Conservation (phyloP, 92 coral and sea anemone genomes). For the Epizoanthus ramosus region DNA sequence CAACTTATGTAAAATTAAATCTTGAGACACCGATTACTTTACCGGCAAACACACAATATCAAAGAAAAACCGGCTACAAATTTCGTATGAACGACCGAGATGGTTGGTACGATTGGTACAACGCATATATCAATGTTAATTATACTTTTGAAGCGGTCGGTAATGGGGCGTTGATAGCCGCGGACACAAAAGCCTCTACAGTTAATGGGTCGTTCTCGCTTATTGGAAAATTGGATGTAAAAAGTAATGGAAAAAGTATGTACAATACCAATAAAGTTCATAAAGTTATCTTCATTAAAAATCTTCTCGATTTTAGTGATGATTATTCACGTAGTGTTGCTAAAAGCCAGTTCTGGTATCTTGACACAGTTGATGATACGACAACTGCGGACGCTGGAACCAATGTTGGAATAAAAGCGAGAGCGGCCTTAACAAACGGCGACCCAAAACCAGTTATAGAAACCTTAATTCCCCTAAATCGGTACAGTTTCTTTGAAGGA, state of each 20-base stretch:
- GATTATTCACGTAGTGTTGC: no score
- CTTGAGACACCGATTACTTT: neutral
- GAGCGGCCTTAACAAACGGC: no score
- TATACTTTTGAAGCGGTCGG: neutral
- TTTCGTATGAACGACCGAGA: neutral
- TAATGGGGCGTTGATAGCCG: neutral
- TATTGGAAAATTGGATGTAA: no score
- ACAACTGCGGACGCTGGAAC: no score
- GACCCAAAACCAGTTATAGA: neutral
- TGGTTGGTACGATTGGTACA: neutral
- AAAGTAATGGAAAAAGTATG: no score
- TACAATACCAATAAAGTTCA: no score
- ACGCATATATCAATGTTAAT: neutral
- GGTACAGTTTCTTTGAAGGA: constrained; percentile 15
- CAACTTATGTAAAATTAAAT: neutral
- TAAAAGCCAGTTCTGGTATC: no score
- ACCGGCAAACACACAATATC: neutral
- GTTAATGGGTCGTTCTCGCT: constrained; percentile 10
- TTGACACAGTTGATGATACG: no score
- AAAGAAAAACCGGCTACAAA: neutral
- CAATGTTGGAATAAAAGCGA: no score
- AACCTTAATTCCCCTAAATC: constrained; percentile 14
- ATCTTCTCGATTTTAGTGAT: no score
- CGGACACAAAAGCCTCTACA: neutral
- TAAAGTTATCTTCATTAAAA: no score